Evolutionary conservation across 1,140 invertebrate genomes (phyloP), one percentile per base, ranked within the genome.

Genomic region (Nomia melanderi): DNA sequence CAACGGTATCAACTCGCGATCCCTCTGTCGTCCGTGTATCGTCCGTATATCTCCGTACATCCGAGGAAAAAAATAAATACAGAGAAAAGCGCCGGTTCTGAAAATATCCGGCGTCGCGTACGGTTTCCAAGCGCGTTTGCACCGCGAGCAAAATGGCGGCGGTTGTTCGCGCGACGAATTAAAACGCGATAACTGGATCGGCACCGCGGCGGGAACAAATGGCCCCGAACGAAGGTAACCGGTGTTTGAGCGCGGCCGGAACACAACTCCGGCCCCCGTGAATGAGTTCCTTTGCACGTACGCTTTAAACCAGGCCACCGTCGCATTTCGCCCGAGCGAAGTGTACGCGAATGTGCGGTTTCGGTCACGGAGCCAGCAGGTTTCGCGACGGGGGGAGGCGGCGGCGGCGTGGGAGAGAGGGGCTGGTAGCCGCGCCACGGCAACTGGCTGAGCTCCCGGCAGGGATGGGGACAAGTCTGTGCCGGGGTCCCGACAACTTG

Each of bases 401-500:
- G n/a, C n/a, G n/a, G n/a, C n/a, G n/a, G n/a, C n/a, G n/a, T n/a
- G n/a, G n/a, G n/a, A n/a, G n/a, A n/a, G n/a, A n/a, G n/a, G n/a
- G n/a, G n/a, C n/a, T n/a, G n/a, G n/a, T n/a, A n/a, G n/a, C n/a
- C n/a, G n/a, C n/a, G n/a, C n/a, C n/a, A n/a, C n/a, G n/a, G n/a
- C n/a, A n/a, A n/a, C n/a, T n/a, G n/a, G n/a, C n/a, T n/a, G n/a
- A n/a, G n/a, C n/a, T n/a, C n/a, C n/a, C n/a, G n/a, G n/a, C 14
- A 36, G 27, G 78, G 33, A 29, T n/a, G 20, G 41, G 71, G 71
- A 66, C 41, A 75, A 78, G 71, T 74, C 60, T 54, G 64, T 29
- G 62, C 54, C 62, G 63, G 54, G 82, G 66, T 39, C 57, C 63
- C 79, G 74, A 80, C 72, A 83, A 81, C 74, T 87, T 83, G 74